A percentile compares a stretch with the other conserved stretches of the same genome.
phyloP scores from a whole-genome alignment of 2,113 vertebrate genomes.

The Sorex araneus region DNA sequence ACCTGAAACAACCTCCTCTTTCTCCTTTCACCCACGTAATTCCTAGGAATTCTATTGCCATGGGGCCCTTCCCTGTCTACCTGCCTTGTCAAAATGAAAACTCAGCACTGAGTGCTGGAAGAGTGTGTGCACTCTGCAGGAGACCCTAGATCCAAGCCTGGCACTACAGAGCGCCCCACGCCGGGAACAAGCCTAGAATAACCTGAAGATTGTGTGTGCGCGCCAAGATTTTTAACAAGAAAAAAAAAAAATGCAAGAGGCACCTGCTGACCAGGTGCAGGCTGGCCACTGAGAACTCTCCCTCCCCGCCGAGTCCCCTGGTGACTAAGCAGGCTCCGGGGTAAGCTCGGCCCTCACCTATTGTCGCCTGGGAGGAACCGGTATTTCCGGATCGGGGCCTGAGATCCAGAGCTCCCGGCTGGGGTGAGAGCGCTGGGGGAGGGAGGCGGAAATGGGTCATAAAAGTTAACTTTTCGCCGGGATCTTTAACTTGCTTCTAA shows the following conservation, averaged over 20 bases:
- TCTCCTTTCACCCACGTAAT: too few relatives aligned
- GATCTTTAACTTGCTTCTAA: background rate
- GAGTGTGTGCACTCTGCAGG: too few relatives aligned
- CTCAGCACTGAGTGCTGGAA: too few relatives aligned
- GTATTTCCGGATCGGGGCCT: slow-evolving; percentile 87
- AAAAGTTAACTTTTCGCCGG: slow-evolving; percentile 60
- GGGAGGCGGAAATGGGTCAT: slow-evolving; percentile 46
- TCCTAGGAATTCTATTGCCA: too few relatives aligned
- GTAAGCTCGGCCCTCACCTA: slow-evolving; percentile 66
- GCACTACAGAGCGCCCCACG: too few relatives aligned
- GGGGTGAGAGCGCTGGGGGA: slow-evolving; percentile 29
- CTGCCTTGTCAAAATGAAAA: too few relatives aligned
- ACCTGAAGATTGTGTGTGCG: too few relatives aligned
- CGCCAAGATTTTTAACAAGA: background rate
- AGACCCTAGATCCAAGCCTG: too few relatives aligned
- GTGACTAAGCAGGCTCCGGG: slow-evolving; percentile 77
- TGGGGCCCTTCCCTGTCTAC: too few relatives aligned
- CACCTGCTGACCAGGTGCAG: slow-evolving; percentile 25
- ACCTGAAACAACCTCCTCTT: too few relatives aligned
- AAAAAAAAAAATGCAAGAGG: background rate
- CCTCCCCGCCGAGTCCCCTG: background rate
- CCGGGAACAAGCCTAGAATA: too few relatives aligned
- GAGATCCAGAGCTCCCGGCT: background rate
- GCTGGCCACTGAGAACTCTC: background rate
- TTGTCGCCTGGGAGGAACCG: slow-evolving; percentile 81